Evolutionary conservation across 2,113 vertebrate genomes (phyloP), one percentile per base, ranked within the genome.

Genomic region (Lucifuga dentata): DNA sequence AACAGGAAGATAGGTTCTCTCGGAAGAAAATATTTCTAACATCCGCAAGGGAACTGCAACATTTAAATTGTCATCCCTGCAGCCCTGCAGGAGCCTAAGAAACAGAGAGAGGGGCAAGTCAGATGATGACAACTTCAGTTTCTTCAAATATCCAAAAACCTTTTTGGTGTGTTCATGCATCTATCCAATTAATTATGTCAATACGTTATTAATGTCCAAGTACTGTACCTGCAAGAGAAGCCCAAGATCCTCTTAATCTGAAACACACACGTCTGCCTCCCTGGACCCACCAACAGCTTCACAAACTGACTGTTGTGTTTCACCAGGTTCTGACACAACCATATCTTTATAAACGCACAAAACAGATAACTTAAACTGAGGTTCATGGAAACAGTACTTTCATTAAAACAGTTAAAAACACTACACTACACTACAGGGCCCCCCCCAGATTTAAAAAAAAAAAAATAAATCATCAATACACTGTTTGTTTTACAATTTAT

Each of bases 41-140:
- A 98, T 99, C 71, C 98, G 90, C 97, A 99, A 96, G 38, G 98
- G 98, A 81, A 99, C 95, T 5, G 98, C 90, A 86, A 97, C 94
- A 89, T 96, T 98, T 92, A 97, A 84, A 88, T 91, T 93, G 88
- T 97, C 96, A 12, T 97, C 95, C 2, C 11, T 88, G 80, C 94
- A 95, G 81, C 82, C 92, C 72, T 95, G 95, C 78, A 99, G 86
- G 57, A 99, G 86, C 82, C 98, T 99, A 61, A 3, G 59, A 20
- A 13, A 50, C 55, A 89, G 12, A 44, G 60, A 70, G 49, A 11
- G 15, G 35, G 19, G 57, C 24, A 33, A 35, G 16, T 51, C 4
- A 77, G n/a, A 58, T 9, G 11, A 16, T 3, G 12, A 20, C 12
- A 38, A 51, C n/a, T 15, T 26, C 16, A 9, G 2, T n/a, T 60